Evolutionary conservation across 2,113 vertebrate genomes (phyloP).

Genomic region (Passer domesticus): DNA sequence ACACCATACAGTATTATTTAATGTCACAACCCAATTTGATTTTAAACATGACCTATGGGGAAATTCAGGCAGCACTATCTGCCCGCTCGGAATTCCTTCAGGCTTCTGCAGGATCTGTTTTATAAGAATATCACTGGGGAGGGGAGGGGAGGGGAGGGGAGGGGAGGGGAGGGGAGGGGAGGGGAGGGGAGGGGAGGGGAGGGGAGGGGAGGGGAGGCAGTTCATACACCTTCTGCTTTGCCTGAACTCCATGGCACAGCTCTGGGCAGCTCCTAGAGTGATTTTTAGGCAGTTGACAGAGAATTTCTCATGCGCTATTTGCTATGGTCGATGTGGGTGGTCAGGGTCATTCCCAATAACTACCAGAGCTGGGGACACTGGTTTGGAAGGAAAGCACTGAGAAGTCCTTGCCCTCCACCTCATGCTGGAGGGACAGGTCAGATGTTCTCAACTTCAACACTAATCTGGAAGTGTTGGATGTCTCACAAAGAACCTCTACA

Average conservation of each 20-base stretch:
- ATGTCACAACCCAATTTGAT: background rate
- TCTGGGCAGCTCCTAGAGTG: background rate
- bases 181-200: rapidly evolving
- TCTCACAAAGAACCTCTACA: background rate
- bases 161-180: background rate
- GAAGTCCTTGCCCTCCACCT: background rate
- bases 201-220: background rate
- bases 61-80: background rate
- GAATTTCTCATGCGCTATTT: background rate
- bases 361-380: rapidly evolving
- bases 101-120: background rate
- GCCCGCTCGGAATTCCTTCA: background rate
- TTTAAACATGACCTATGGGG: background rate
- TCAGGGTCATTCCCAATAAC: background rate
- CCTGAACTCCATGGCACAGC: background rate
- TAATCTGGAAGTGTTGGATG: background rate
- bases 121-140: background rate
- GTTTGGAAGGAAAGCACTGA: background rate
- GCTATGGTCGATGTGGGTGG: background rate
- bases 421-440: rapidly evolving
- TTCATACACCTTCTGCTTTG: background rate
- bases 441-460: rapidly evolving
- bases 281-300: background rate
- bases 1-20: background rate
- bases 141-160: rapidly evolving